A percentile compares a stretch with the other conserved stretches of the same genome.
Evolutionary conservation across 92 coral and sea anemone genomes (phyloP).

Genomic region (Porites rus): DNA sequence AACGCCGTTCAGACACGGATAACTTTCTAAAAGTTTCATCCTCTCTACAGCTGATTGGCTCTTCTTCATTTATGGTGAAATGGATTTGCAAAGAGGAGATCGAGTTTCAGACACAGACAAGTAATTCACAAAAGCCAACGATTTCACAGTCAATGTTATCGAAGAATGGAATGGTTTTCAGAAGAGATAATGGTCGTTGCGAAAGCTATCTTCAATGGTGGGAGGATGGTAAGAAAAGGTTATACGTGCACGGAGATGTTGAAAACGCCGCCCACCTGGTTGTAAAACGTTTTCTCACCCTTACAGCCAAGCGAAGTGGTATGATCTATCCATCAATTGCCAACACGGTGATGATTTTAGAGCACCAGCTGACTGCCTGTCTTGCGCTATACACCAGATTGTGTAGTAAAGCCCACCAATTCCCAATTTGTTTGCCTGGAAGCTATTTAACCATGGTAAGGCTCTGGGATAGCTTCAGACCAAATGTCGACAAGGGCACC

Average conservation of each 20-base stretch:
- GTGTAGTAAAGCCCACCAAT: not conserved
- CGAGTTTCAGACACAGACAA: conserved; percentile 34
- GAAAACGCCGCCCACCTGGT: conserved; percentile 60
- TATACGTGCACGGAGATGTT: conserved; percentile 67
- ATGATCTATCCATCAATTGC: conserved; percentile 75
- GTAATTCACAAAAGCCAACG: not conserved
- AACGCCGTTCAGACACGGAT: conserved; percentile 64
- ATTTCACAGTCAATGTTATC: not conserved
- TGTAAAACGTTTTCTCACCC: conserved; percentile 69
- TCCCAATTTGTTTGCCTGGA: conserved; percentile 66
- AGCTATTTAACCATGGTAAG: conserved; percentile 68
- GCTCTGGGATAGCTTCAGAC: conserved; percentile 66
- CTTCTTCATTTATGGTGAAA: conserved; percentile 15
- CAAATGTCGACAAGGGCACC: conserved; percentile 33
- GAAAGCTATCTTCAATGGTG: conserved; percentile 76
- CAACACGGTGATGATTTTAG: conserved; percentile 75
- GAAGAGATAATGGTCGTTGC: conserved; percentile 26
- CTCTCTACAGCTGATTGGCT: conserved; percentile 64
- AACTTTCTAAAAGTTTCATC: conserved; percentile 74
- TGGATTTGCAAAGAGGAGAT: conserved; percentile 74
- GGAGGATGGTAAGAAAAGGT: conserved; percentile 66
- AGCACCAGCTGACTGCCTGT: conserved; percentile 76
- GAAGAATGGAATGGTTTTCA: conserved; percentile 69
- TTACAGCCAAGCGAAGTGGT: conserved; percentile 59
- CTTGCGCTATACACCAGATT: conserved; percentile 69